Percentiles rank a stretch among this genome's conserved stretches.
phyloP scores from a whole-genome alignment of 1,140 invertebrate species.

The Zeugodacus cucurbitae region DNA sequence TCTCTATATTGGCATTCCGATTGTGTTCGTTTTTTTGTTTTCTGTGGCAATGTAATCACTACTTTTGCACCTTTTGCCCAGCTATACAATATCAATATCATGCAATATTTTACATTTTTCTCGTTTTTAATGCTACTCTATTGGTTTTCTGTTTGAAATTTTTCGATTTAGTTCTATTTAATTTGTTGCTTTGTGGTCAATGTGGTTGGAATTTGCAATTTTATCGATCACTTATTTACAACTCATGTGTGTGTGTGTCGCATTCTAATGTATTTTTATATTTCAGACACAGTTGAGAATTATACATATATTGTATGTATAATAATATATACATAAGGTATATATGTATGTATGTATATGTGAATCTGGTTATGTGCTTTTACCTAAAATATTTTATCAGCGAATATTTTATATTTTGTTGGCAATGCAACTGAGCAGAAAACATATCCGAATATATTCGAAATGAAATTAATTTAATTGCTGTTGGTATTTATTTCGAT shows the following conservation, averaged over 20 bases:
- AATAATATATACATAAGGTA: too few relatives aligned
- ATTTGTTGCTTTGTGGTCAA: constrained; percentile 33
- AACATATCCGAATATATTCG: background rate
- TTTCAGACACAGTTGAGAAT: background rate
- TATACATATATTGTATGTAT: background rate
- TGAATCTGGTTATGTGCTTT: background rate
- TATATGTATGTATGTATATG: background rate
- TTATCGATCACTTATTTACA: background rate
- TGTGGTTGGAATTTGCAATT: constrained; percentile 28
- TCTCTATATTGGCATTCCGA: background rate
- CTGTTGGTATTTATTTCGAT: background rate
- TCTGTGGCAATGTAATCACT: background rate
- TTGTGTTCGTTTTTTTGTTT: background rate
- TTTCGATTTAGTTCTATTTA: constrained; percentile 38
- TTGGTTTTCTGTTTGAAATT: constrained; percentile 16
- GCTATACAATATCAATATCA: background rate
- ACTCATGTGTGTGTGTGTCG: background rate
- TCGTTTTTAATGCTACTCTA: background rate
- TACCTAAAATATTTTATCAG: background rate
- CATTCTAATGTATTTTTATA: background rate
- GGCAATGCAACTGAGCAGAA: background rate
- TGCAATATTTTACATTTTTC: constrained; percentile 12
- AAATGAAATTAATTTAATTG: background rate
- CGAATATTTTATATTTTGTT: background rate
- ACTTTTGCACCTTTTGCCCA: background rate